Percentiles rank a stretch among this genome's conserved stretches.
These are phyloP conservation scores for Scaptomyza parva DNA, from an alignment of 2,888 invertebrate species.

Conservation along the genomic window DNA sequence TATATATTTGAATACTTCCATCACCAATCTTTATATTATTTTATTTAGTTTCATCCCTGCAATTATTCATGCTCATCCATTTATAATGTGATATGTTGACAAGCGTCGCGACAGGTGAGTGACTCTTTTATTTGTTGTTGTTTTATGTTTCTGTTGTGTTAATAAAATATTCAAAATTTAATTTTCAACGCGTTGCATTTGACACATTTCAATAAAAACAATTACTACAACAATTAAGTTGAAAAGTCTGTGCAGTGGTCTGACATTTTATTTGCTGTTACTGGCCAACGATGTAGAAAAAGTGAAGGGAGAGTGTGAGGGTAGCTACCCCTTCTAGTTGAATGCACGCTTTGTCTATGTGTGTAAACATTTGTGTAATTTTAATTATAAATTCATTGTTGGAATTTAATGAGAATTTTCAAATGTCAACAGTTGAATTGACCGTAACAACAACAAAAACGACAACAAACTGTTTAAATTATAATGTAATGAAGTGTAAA, in stretches of 20 bases:
- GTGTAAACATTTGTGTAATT: slow-evolving; percentile 63
- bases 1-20: not conserved
- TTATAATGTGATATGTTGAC: slow-evolving; percentile 59
- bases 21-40: not conserved
- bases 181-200: slow-evolving; percentile 64
- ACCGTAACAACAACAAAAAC: slow-evolving; percentile 22
- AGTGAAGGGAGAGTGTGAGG: not conserved
- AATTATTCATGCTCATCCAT: slow-evolving; percentile 57
- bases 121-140: slow-evolving; percentile 35
- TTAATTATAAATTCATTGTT: slow-evolving; percentile 67
- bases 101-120: slow-evolving; percentile 50
- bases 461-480: slow-evolving; percentile 30
- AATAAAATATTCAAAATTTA: slow-evolving; percentile 70
- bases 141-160: slow-evolving; percentile 25
- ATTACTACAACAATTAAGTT: slow-evolving; percentile 62
- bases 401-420: slow-evolving; percentile 57
- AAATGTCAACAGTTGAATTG: slow-evolving; percentile 58
- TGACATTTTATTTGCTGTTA: slow-evolving; percentile 53
- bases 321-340: not conserved
- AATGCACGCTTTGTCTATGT: slow-evolving; percentile 12
- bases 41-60: slow-evolving; percentile 31
- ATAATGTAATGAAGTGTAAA: slow-evolving; percentile 51
- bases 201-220: slow-evolving; percentile 70
- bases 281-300: slow-evolving; percentile 22
- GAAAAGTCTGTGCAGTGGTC: slow-evolving; percentile 49